Base-by-base conservation (phyloP, 1,140 invertebrate genomes). In the Kradibia gibbosae region DNA sequence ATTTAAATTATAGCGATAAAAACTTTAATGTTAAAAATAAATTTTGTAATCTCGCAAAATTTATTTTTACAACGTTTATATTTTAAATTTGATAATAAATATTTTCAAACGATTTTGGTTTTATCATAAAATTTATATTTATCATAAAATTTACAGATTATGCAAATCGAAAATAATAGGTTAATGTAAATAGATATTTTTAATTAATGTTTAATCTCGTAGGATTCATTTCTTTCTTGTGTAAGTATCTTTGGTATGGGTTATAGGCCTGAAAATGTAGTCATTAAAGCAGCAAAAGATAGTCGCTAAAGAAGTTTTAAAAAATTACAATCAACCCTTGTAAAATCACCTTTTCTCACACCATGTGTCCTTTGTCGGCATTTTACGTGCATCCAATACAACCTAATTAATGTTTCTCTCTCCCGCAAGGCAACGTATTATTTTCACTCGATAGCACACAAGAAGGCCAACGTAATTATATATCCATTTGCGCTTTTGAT, bases 401-500 rank as follows among this genome's bases (percentile, higher is more conserved):
- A 89, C 87, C 87, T 90, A 90, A 90, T 91, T 90, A 89, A 85
- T 86, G 84, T 83, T 83, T 80, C 84, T 82, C 85, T 82, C 82
- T 81, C 85, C 83, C 84, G 84, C 85, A 57, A 31, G 39, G 87
- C 85, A 87, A 86, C 86, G 87, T 89, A 88, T 90, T 90, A 91
- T 90, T 89, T 90, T 88, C 85, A 89, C 85, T 87, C 86, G 86
- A 89, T 89, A 89, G 84, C 15, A 42, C 45, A 39, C 57, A 39
- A 81, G 42, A 48, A 83, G 82, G 82, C 86, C 87, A 88, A 88
- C 88, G 85, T 90, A 89, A 91, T 90, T 90, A 91, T 88, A 89
- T 85, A 89, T 88, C 88, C 87, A 90, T 89, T 87, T 74, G 10
- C 85, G 85, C 88, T 87, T 88, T 88, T 89, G 88, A 90, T 88